Evolutionary conservation across 2,797 vertebrate species (phyloP).

Genomic region (Dendrocincla fuliginosa): DNA sequence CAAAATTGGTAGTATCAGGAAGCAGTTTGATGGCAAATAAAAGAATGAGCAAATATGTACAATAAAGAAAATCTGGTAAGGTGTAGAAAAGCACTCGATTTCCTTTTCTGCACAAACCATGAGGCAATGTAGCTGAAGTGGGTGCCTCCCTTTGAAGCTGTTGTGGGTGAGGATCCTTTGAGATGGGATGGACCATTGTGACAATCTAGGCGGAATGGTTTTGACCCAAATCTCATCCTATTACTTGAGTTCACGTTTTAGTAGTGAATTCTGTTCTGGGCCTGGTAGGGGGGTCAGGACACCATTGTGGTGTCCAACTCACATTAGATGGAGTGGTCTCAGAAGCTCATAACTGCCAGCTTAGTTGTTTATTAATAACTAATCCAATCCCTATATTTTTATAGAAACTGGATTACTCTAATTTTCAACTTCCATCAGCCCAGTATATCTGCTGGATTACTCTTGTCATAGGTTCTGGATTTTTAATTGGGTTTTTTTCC

Average conservation of each 20-base stretch:
- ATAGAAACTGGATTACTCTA: not conserved
- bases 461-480: not conserved
- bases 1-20: not conserved
- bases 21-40: not conserved
- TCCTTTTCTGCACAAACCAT: not conserved
- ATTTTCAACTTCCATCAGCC: not conserved
- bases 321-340: not conserved
- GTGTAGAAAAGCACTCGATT: not conserved
- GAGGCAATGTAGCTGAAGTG: not conserved
- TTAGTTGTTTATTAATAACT: not conserved
- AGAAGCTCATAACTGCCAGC: not conserved
- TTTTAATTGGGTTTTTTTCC: not conserved
- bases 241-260: not conserved
- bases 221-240: not conserved
- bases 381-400: not conserved
- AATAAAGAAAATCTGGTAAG: not conserved
- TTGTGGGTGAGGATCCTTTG: not conserved
- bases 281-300: not conserved
- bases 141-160: not conserved
- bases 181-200: not conserved
- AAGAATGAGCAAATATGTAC: not conserved
- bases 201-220: not conserved
- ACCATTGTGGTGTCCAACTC: not conserved
- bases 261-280: not conserved
- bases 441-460: not conserved